A percentile compares a stretch with the other conserved stretches of the same genome.
Conservation (phyloP, 2,113 vertebrate genomes). For the Diglossa brunneiventris region DNA sequence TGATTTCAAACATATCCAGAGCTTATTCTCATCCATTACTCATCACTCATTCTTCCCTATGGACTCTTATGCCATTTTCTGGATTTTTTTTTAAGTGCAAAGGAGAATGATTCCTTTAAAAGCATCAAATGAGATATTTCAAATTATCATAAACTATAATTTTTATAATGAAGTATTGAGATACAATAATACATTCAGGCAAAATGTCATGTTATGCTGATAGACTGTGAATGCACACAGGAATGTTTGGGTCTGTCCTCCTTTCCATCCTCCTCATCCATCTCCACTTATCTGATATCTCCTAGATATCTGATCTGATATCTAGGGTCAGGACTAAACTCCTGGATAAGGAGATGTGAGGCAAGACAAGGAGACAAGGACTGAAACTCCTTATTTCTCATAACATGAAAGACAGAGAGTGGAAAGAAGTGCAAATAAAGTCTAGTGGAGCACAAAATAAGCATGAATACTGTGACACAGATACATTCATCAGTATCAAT, state of each 20-base stretch:
- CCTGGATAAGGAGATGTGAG: not conserved
- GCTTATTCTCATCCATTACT: not conserved
- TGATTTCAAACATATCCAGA: not conserved
- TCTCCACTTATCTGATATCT: not conserved
- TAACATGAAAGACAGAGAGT: not conserved
- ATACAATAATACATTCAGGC: not conserved
- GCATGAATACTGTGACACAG: not conserved
- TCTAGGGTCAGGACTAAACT: not conserved
- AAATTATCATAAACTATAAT: not conserved
- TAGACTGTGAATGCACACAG: not conserved
- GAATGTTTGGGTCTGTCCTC: not conserved
- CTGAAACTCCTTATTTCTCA: not conserved
- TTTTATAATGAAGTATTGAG: not conserved
- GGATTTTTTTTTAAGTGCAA: not conserved
- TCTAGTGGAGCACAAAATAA: not conserved
- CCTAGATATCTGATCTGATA: not conserved
- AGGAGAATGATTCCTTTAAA: not conserved
- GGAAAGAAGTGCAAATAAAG: not conserved
- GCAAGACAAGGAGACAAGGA: not conserved
- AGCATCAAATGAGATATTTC: not conserved
- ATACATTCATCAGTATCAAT: not conserved
- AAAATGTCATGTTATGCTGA: not conserved
- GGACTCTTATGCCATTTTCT: not conserved
- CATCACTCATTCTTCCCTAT: not conserved
- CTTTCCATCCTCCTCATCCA: not conserved